A percentile compares a stretch with the other conserved stretches of the same genome.
These are phyloP conservation scores for Jordanella pulchra DNA, from an alignment of 2,797 vertebrate genomes.

Conservation along the genomic window DNA sequence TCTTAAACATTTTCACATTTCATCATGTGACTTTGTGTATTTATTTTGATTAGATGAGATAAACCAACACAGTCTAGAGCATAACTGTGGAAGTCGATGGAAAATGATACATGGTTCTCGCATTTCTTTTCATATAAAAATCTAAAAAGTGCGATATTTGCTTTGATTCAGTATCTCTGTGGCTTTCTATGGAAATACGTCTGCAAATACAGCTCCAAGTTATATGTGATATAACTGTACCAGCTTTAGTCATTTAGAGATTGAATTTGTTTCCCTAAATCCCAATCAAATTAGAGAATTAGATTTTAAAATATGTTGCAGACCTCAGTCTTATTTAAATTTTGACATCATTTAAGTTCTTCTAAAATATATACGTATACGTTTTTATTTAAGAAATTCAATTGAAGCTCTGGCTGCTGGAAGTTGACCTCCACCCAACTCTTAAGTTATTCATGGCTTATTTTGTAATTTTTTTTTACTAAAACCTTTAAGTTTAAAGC, in stretches of 20 bases:
- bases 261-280: background rate
- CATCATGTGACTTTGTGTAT: background rate
- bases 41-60: background rate
- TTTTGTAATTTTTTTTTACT: background rate
- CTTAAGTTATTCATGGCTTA: background rate
- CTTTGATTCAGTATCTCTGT: background rate
- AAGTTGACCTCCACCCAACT: background rate
- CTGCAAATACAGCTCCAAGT: background rate
- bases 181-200: background rate
- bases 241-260: background rate
- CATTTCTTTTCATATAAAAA: background rate
- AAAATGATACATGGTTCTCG: background rate
- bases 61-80: no score
- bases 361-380: background rate
- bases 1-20: slow-evolving; percentile 2
- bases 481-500: background rate
- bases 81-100: background rate
- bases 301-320: background rate
- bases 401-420: background rate
- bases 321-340: background rate
- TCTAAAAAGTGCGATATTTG: background rate
- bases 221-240: background rate
- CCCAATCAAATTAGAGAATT: background rate
- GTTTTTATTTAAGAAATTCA: background rate
- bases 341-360: background rate